Evolutionary conservation across 2,113 vertebrate genomes (phyloP), one percentile per base, ranked within the genome.

Genomic region (Phaethon lepturus): DNA sequence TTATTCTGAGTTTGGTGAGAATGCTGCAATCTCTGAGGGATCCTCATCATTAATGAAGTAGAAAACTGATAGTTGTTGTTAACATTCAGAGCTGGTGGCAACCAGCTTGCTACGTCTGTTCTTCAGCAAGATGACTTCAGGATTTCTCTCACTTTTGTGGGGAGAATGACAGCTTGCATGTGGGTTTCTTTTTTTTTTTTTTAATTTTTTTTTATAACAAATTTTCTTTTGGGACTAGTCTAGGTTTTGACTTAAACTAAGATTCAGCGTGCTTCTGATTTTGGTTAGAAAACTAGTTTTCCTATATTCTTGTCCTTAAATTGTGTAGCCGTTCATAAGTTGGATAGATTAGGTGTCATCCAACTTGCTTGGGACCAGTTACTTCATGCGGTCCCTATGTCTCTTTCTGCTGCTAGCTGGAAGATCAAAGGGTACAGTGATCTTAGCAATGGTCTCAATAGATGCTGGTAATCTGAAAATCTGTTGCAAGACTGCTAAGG

Each of bases 261-360:
- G 12, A 15, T 58, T 88, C 42, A 58, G 0, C 8, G 9, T 58
- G 17, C 24, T 35, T 79, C 22, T 88, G 24, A 58, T 58, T 79
- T 69, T 42, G 10, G 29, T 69, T 84, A 35, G n/a, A 69, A 58
- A 52, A 33, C 24, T 45, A 9, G 8, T 69, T 79, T 74, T 78
- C 14, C 22, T 58, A 1, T 33, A 11, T 26, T 44, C 4, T 72
- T 72, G 7, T 38, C 38, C 17, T n/a, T 29, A 35, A 58, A 31
- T 26, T 63, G 3, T 6, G 0, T 29, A 23, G 9, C 10, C 67
- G 25, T 67, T 73, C 7, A 0, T 12, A 74, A 58, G 2, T 35
- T 63, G 31, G 2, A 33, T 62, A 60, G 53, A 62, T 40, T 3
- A 67, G 23, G 11, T 17, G 10, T 72, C 3, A 4, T 44, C 6